Evolutionary conservation across 2,888 invertebrate genomes (phyloP), one percentile per base, ranked within the genome.

Genomic region (Brachypalpus laphriformis): DNA sequence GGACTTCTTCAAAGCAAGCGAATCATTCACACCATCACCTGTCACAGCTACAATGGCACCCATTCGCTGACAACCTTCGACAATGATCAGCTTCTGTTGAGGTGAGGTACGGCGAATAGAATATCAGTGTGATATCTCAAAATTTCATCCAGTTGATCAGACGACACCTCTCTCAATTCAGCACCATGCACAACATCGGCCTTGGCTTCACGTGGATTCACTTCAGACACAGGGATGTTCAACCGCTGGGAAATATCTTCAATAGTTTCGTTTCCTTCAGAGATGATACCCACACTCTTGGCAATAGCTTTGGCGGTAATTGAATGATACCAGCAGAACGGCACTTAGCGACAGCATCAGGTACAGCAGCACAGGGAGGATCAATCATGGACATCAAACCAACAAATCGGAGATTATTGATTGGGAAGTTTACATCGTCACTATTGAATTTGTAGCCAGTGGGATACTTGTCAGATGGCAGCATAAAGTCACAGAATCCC

Each of bases 321-420:
- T 65, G 98, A 98, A 93, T 98, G 98, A 98, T 99, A 93, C 99
- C 99, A 91, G 98, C 99, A 88, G 97, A 97, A 89, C 98, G 95
- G 93, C 99, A 99, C 93, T 98, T 98, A 89, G 97, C 97, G 4
- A 99, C 98, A 87, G 99, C 99, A 92, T 98, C 98, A n/a, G 98
- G 98, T 86, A 99, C 99, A 90, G 98, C 98, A 88, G 98, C 98
- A 89, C 99, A 94, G 16, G 99, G 99, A 68, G 99, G 99, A 93
- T 99, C 99, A 93, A 99, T 98, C 98, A 99, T 98, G 87, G 98
- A 98, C 97, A 99, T 98, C 31, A 99, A 95, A 66, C 98, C 99
- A 68, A 98, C 97, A 92, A 99, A 99, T 87, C 98, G 95, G 66
- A 98, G 95, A 90, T 96, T 96, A 80, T 96, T 96, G 87, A 96